Evolutionary conservation across 1,140 invertebrate genomes (phyloP).

Genomic region (Linepithema humile): DNA sequence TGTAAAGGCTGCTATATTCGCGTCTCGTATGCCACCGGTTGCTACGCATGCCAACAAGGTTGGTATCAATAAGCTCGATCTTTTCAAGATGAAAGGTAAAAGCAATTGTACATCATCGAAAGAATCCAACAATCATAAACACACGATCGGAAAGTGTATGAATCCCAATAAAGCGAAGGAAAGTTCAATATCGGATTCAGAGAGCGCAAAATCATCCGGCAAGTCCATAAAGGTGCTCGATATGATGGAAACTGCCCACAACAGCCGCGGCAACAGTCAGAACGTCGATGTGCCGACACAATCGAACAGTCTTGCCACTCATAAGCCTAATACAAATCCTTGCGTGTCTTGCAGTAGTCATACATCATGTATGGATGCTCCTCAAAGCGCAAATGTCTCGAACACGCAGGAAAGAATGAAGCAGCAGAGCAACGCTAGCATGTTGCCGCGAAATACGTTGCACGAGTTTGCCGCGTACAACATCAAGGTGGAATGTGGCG

Average conservation of each 20-base stretch:
- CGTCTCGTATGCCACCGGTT: constrained; percentile 77
- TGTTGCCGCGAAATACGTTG: not conserved
- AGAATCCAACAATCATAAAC: not conserved
- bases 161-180: not conserved
- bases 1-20: constrained; percentile 78
- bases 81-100: constrained; percentile 50
- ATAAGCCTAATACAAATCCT: not conserved
- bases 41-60: constrained; percentile 75
- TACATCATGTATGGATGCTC: not conserved
- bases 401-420: constrained; percentile 1
- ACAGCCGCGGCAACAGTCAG: not conserved
- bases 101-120: not conserved
- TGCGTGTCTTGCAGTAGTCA: not conserved
- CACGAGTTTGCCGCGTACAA: not conserved
- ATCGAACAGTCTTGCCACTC: not conserved
- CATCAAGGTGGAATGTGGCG: constrained; percentile 23
- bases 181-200: constrained; percentile 7
- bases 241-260: not conserved
- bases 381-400: not conserved
- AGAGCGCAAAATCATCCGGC: not conserved
- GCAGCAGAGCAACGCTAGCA: not conserved
- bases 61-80: constrained; percentile 74
- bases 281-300: not conserved
- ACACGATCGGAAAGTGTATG: not conserved
- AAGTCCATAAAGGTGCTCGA: constrained; percentile 16